Percentiles rank a stretch among this genome's conserved stretches.
Conservation (phyloP, 2,888 invertebrate genomes). For the Oscheius onirici region DNA sequence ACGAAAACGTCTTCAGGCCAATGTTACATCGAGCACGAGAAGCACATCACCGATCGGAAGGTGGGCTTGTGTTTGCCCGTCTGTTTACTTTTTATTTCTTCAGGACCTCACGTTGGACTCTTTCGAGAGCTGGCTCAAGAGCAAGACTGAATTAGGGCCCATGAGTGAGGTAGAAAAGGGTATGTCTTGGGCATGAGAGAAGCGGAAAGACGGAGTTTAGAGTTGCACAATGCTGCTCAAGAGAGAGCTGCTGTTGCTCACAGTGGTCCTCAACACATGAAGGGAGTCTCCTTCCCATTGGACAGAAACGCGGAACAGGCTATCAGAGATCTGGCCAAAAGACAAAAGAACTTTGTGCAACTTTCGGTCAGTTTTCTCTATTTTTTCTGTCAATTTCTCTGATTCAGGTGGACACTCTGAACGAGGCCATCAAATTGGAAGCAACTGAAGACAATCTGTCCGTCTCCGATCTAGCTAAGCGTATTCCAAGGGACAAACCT, state of each 20-base stretch:
- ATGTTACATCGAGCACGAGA: conserved; percentile 90
- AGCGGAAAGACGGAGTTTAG: conserved; percentile 26
- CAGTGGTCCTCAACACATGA: conserved; percentile 72
- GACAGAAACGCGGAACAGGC: conserved; percentile 83
- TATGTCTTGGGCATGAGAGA: background rate
- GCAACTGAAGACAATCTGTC: conserved; percentile 80
- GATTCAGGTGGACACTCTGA: conserved; percentile 79
- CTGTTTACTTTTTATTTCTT: background rate
- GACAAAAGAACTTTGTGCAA: conserved; percentile 88
- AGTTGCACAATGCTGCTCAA: conserved; percentile 55
- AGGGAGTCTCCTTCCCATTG: conserved; percentile 87
- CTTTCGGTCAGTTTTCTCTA: conserved; percentile 76
- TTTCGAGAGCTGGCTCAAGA: conserved; percentile 82
- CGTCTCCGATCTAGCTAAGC: conserved; percentile 80
- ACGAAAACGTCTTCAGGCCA: conserved; percentile 77
- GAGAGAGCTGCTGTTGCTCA: conserved; percentile 53
- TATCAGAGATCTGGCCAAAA: conserved; percentile 80
- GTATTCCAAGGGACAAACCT: conserved; percentile 85
- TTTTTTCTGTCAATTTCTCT: background rate
- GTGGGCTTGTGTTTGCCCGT: conserved; percentile 30
- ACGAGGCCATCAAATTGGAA: conserved; percentile 87
- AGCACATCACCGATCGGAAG: conserved; percentile 82
- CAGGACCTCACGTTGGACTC: conserved; percentile 85
- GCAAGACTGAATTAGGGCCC: conserved; percentile 86
- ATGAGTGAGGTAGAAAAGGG: conserved; percentile 79